Evolutionary conservation across 2,888 invertebrate genomes (phyloP), one percentile per base, ranked within the genome.

Genomic region (Clanis bilineata): DNA sequence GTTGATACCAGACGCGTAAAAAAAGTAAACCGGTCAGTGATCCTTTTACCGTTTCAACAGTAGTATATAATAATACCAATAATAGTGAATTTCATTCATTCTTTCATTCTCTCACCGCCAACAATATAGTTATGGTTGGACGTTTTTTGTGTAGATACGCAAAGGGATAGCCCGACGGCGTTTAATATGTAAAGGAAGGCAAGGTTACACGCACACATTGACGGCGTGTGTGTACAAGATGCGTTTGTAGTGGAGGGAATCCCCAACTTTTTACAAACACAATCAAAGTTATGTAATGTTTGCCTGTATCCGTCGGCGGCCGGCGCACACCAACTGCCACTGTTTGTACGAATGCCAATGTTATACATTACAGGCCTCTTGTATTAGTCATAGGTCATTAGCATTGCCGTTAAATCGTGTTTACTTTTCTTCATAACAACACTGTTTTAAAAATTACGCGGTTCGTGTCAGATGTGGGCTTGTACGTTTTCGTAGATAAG

Each of bases 231-330:
- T 75, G 84, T 85, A 83, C 85, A 82, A 86, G 84, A 82, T 87
- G 88, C 82, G 87, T 77, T 80, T 89, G 92, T 91, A 86, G 88
- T 90, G 77, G 86, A 88, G 92, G 92, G 92, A 90, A 88, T 92
- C 90, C 91, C 92, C 92, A 90, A 90, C 87, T 91, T 92, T 92
- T 92, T 92, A 92, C 90, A 86, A 90, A 92, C 92, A 91, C 91
- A 92, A 91, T 91, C 91, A 91, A 90, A 91, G 90, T 92, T 92
- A 91, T 92, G 91, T 91, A 91, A 91, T 89, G 90, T 90, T 89
- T 90, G 87, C 83, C 85, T 83, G 89, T 86, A 88, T 86, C 88
- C 88, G 89, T 82, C 85, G 83, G 78, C 85, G 81, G 89, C 82
- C 85, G 83, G 78, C 85, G 81, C 82, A 79, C 80, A 79, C 79